Evolutionary conservation across 2,797 vertebrate genomes (phyloP).

Genomic region (Naso thynnoides): DNA sequence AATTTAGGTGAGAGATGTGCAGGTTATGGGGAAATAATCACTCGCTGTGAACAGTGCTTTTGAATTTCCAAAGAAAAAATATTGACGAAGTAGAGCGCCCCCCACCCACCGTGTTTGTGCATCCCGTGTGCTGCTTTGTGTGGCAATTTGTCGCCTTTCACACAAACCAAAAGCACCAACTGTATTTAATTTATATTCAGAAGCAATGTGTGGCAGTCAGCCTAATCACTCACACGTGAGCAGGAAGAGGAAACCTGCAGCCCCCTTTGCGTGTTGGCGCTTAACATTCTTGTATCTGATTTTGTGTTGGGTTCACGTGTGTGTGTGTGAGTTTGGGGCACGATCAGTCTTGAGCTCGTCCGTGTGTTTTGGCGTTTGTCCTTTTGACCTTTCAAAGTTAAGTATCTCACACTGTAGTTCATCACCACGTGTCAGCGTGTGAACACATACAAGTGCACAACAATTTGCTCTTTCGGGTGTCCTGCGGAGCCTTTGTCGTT

Average conservation of each 20-base stretch:
- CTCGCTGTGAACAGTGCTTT: slow-evolving; percentile 60
- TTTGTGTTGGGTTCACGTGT: not conserved
- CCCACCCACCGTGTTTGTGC: slow-evolving; percentile 16
- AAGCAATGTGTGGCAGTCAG: not conserved
- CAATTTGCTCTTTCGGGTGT: slow-evolving; percentile 3
- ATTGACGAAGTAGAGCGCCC: slow-evolving; percentile 37
- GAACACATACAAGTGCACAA: not conserved
- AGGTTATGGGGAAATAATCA: slow-evolving; percentile 77
- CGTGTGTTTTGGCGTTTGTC: not conserved
- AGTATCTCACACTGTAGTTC: not conserved
- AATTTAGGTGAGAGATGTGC: slow-evolving; percentile 77
- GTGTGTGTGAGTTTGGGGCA: not conserved
- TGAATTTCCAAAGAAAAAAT: slow-evolving; percentile 56
- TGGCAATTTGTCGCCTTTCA: slow-evolving; percentile 27
- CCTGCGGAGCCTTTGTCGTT: not conserved
- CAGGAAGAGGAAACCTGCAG: slow-evolving; percentile 6
- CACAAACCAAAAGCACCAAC: slow-evolving; percentile 15
- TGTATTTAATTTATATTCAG: slow-evolving; percentile 16
- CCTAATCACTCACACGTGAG: slow-evolving; percentile 1
- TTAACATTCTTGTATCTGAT: not conserved
- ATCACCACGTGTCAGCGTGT: not conserved
- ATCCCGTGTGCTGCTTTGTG: slow-evolving; percentile 28
- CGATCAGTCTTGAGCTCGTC: not conserved
- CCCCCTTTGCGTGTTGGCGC: not conserved
- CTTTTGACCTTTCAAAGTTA: slow-evolving; percentile 23